phyloP scores from a whole-genome alignment of 2,888 invertebrate genomes.

The Agrochola lychnidis region DNA sequence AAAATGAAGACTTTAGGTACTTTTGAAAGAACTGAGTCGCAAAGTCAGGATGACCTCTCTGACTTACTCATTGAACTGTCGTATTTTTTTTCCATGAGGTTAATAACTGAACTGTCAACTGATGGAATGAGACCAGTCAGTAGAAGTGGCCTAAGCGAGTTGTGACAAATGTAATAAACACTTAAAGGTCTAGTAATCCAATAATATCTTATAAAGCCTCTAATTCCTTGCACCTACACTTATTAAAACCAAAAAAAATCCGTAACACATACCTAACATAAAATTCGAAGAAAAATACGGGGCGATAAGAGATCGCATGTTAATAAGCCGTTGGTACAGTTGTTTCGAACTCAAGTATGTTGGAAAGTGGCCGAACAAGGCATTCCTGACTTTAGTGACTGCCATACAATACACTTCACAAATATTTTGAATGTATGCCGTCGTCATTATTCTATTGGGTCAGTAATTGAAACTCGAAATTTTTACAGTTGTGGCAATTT shows the following conservation, averaged over 20 bases:
- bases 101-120: background rate
- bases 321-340: constrained; percentile 50
- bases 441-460: constrained; percentile 5
- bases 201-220: background rate
- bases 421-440: constrained; percentile 34
- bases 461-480: background rate
- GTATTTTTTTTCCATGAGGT: background rate
- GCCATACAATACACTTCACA: constrained; percentile 32
- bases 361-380: constrained; percentile 56
- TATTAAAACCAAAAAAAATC: constrained; percentile 6
- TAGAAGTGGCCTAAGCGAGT: background rate
- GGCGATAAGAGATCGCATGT: constrained; percentile 60
- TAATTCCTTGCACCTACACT: background rate
- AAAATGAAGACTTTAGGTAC: background rate
- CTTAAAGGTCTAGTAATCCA: background rate
- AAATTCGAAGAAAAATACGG: constrained; percentile 51
- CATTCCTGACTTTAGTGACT: constrained; percentile 42
- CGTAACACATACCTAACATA: constrained; percentile 28
- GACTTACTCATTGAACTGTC: background rate
- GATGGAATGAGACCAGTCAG: background rate
- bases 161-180: background rate
- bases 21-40: background rate
- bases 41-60: background rate
- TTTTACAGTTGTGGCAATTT: background rate
- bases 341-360: constrained; percentile 37